Evolutionary conservation across 1,140 invertebrate species (phyloP).

Genomic region (Cyrtorhinus lividipennis): DNA sequence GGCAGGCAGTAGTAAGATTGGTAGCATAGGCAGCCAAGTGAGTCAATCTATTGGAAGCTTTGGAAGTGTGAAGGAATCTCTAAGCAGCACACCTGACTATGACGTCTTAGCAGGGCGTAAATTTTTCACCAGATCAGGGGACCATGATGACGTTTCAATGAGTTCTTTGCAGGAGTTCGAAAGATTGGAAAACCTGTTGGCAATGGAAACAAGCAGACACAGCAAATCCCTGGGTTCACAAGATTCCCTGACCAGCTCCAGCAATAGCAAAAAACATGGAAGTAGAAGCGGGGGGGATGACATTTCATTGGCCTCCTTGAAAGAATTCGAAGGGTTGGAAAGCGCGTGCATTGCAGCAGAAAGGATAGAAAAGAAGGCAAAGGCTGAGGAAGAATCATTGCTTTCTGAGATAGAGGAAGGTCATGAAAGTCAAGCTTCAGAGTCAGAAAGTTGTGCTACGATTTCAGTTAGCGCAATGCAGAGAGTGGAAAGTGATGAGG

Average conservation of each 20-base stretch:
- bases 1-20: constrained; percentile 60
- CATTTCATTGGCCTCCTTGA: constrained; percentile 76
- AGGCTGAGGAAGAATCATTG: constrained; percentile 66
- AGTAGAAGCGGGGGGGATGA: constrained; percentile 71
- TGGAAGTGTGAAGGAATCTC: constrained; percentile 59
- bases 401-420: constrained; percentile 55
- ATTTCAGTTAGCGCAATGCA: constrained; percentile 40
- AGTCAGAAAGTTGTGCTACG: constrained; percentile 51
- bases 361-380: constrained; percentile 62
- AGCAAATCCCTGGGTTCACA: constrained; percentile 48
- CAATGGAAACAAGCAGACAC: constrained; percentile 42
- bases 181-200: constrained; percentile 65
- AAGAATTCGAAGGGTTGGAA: constrained; percentile 88
- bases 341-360: constrained; percentile 70
- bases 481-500: constrained; percentile 34
- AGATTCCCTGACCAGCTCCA: constrained; percentile 55
- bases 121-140: constrained; percentile 60
- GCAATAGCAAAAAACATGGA: constrained; percentile 41
- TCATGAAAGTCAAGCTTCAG: constrained; percentile 45
- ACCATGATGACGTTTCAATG: constrained; percentile 81
- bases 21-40: constrained; percentile 56
- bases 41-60: constrained; percentile 64
- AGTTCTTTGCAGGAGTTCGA: constrained; percentile 90
- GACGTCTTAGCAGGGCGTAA: constrained; percentile 62
- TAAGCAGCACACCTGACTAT: constrained; percentile 68